Evolutionary conservation across 2,888 invertebrate genomes (phyloP), one percentile per base, ranked within the genome.

Genomic region (Cactoblastis cactorum): DNA sequence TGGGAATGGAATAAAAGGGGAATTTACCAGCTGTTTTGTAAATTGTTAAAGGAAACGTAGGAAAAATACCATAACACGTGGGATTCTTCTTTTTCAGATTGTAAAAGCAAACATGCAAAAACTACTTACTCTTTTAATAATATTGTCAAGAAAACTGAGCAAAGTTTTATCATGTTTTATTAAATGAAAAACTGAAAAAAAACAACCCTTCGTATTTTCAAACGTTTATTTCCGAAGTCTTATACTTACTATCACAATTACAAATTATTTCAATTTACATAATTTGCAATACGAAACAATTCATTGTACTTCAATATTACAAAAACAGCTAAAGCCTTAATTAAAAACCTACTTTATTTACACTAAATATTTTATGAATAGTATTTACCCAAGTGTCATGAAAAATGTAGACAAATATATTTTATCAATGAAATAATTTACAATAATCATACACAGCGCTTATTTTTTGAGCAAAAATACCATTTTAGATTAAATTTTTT

Each of bases 201-300:
- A 18, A 5, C 18, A 33, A 33, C 9, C 3, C 3, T 3, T 1
- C 18, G 12, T 5, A 46, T 18, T 46, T 34, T 14, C 19, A 46
- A 19, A 53, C 58, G 61, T 63, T 61, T 58, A 57, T 67, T 68
- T 70, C 56, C 14, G 22, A 57, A 56, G 55, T 67, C 71, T 77
- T 74, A 54, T 58, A 61, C 55, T 56, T 77, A 77, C 65, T 78
- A 78, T 79, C 77, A 80, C 79, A 80, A 73, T n/a, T 67, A 56
- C 58, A 49, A 59, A 49, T 47, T 17, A 43, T 28, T 14, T 17
- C 28, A 41, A 41, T 15, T 43, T 43, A 43, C 43, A 43, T 8
- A 9, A 15, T 24, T 43, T 43, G 28, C 17, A 28, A 41, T 12
- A 15, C 3, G 28, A 8, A 9, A 17, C 37, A 8, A 9, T 15